Base-by-base conservation (phyloP, 2,888 invertebrate species). In the Conomelus anceps region DNA sequence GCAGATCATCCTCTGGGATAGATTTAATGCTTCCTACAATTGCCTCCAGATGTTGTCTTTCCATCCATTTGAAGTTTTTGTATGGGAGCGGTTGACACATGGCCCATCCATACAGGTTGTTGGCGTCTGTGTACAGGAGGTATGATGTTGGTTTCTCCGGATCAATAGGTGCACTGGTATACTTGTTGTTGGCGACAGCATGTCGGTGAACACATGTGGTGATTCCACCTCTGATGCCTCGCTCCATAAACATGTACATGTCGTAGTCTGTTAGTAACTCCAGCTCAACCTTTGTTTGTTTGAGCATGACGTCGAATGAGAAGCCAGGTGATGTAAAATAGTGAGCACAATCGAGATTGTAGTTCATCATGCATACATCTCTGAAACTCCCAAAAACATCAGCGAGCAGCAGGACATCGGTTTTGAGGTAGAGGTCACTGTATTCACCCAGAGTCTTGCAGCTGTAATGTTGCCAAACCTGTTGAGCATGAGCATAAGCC, bases 331-430 rank as follows among this genome's bases (percentile, higher is more conserved):
- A n/a, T n/a, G n/a, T n/a, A n/a, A n/a, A n/a, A n/a, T n/a, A n/a
- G n/a, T n/a, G n/a, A n/a, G n/a, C n/a, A n/a, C n/a, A n/a, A n/a
- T n/a, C n/a, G n/a, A n/a, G n/a, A n/a, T n/a, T n/a, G n/a, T n/a
- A n/a, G n/a, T n/a, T n/a, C n/a, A n/a, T n/a, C n/a, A n/a, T n/a
- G n/a, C 0, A 92, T 92, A 91, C 86, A 22, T 89, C 88, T 88
- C 92, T 89, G 90, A 92, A 92, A 90, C 92, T 92, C 91, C 93
- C 92, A 91, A 93, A 92, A 23, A 92, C 90, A 90, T 93, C 92
- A 22, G 92, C 90, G 9, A 92, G 90, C 6, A 92, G 85, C 1
- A 92, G 29, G 13, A 92, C 92, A 91, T 92, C 92, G 23, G 91
- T 91, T 90, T 91, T 92, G 11, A 92, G 92, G 90, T 92, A 92